Conservation (phyloP, 2,888 invertebrate species). For the Glyphotaelius pellucidus region DNA sequence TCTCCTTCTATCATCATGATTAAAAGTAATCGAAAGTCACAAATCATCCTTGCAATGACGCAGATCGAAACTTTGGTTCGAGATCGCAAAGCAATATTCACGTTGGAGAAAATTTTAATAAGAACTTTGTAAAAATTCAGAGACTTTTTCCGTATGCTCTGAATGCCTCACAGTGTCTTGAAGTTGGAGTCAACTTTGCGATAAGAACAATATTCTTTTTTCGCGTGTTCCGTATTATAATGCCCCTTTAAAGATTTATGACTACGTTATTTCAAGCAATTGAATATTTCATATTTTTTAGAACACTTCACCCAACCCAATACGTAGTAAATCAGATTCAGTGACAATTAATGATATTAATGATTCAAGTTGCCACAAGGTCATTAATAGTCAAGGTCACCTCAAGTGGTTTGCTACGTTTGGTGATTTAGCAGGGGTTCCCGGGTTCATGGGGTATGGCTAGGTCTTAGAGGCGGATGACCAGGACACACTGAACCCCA, state of each 20-base stretch:
- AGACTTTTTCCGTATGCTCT: neutral
- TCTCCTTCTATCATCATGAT: slow-evolving; percentile 42
- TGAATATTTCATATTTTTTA: slow-evolving; percentile 1
- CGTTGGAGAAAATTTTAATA: slow-evolving; percentile 29
- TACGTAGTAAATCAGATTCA: neutral
- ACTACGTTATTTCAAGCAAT: neutral
- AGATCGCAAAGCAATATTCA: neutral
- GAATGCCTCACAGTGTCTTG: neutral
- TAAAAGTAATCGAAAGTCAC: slow-evolving; percentile 40
- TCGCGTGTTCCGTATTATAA: neutral
- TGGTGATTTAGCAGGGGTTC: too few relatives aligned
- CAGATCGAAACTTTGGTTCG: slow-evolving; percentile 21
- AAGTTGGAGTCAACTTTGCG: neutral
- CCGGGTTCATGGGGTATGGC: too few relatives aligned
- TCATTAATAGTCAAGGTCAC: too few relatives aligned
- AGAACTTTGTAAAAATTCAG: slow-evolving; percentile 38
- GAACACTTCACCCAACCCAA: neutral
- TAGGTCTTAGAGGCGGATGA: too few relatives aligned
- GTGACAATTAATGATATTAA: neutral
- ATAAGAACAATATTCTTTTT: slow-evolving; percentile 27
- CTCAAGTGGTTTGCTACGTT: too few relatives aligned
- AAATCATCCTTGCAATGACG: slow-evolving; percentile 35
- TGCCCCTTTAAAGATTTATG: neutral
- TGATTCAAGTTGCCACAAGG: neutral
- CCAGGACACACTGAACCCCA: too few relatives aligned